Percentiles rank a stretch among this genome's conserved stretches.
Conservation (phyloP, 1,140 invertebrate genomes). For the Dendroctonus ponderosae region DNA sequence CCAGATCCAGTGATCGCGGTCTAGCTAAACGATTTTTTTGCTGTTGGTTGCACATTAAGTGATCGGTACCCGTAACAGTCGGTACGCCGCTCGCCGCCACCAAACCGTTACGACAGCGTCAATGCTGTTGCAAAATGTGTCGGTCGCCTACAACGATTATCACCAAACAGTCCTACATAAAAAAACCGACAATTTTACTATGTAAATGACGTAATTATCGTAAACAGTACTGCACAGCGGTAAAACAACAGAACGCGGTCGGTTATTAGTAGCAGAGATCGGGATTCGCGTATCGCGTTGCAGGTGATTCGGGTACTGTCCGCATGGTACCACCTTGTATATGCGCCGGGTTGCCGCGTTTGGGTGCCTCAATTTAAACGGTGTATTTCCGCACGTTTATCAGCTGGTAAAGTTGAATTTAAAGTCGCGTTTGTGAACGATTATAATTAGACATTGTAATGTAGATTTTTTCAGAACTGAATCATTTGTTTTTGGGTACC, state of each 20-base stretch:
- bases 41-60: too few species aligned
- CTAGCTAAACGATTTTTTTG: too few species aligned
- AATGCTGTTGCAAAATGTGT: constrained; percentile 7
- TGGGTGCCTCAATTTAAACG: constrained; percentile 9
- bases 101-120: neutral
- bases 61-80: too few species aligned
- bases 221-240: constrained; percentile 32
- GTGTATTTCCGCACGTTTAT: constrained; percentile 28
- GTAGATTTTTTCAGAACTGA: constrained; percentile 2
- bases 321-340: constrained; percentile 27
- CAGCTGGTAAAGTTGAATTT: constrained; percentile 17
- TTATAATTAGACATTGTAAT: constrained; percentile 10
- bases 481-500: neutral
- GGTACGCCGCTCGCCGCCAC: too few species aligned
- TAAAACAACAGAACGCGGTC: constrained; percentile 25
- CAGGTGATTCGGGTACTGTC: neutral
- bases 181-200: constrained; percentile 18
- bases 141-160: constrained; percentile 17
- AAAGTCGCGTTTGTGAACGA: constrained; percentile 11
- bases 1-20: too few species aligned
- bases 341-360: constrained; percentile 20
- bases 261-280: constrained; percentile 25
- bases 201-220: constrained; percentile 33
- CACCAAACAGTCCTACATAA: constrained; percentile 19
- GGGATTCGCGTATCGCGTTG: constrained; percentile 18